A percentile compares a stretch with the other conserved stretches of the same genome.
Evolutionary conservation across 2,888 invertebrate genomes (phyloP).

Genomic region (Dichetophora obliterata): DNA sequence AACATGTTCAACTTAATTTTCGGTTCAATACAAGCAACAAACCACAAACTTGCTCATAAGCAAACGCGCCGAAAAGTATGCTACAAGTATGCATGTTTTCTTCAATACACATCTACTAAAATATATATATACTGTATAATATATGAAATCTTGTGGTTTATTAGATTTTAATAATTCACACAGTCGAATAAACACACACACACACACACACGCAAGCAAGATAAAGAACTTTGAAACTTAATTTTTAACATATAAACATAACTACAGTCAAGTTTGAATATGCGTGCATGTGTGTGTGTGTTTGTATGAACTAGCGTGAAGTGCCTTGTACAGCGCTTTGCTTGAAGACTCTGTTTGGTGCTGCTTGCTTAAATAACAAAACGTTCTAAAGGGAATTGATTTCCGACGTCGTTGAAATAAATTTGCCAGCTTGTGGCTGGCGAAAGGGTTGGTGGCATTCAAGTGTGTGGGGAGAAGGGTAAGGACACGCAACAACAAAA

Average conservation of each 20-base stretch:
- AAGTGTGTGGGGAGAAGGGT: too few relatives aligned
- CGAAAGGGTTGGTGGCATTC: too few relatives aligned
- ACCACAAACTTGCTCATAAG: conserved; percentile 52
- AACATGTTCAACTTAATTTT: conserved; percentile 67
- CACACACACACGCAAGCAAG: neutral
- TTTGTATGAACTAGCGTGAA: conserved; percentile 52
- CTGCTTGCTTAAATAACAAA: conserved; percentile 27
- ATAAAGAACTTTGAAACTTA: conserved; percentile 14
- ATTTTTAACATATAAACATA: neutral
- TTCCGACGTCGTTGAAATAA: conserved; percentile 46
- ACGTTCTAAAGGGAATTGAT: conserved; percentile 64
- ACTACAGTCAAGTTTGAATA: neutral
- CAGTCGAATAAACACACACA: conserved; percentile 35
- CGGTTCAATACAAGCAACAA: conserved; percentile 67
- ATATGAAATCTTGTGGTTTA: conserved; percentile 68
- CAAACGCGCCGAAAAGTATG: conserved; percentile 54
- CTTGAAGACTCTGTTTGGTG: conserved; percentile 2
- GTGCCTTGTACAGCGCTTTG: neutral
- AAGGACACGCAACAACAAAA: too few relatives aligned
- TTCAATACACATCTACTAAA: neutral
- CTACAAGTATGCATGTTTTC: conserved; percentile 24
- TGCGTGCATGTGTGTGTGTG: too few relatives aligned
- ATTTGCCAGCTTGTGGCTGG: neutral
- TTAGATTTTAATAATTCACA: conserved; percentile 69
- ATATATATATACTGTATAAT: conserved; percentile 16